Percentiles rank a stretch among this genome's conserved stretches.
phyloP scores from a whole-genome alignment of 1,140 invertebrate genomes.

The Sitodiplosis mosellana region DNA sequence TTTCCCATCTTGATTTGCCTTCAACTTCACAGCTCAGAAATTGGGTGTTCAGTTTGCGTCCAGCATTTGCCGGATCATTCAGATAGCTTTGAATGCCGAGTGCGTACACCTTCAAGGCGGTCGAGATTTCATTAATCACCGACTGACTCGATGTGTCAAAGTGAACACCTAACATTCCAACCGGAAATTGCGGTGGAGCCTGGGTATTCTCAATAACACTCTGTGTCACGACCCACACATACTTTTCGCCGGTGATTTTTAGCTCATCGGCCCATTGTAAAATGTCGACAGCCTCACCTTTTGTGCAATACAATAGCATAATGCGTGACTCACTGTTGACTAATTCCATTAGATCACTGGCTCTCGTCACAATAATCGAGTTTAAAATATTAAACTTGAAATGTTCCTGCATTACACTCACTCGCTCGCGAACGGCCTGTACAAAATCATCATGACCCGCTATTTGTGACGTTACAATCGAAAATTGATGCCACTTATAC shows the following conservation, averaged over 20 bases:
- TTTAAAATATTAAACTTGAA: slow-evolving; percentile 81
- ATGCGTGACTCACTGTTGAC: slow-evolving; percentile 83
- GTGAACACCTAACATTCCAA: slow-evolving; percentile 85
- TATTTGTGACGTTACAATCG: slow-evolving; percentile 80
- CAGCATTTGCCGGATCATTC: slow-evolving; percentile 46
- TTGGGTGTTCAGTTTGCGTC: slow-evolving; percentile 52
- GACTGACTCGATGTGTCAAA: slow-evolving; percentile 71
- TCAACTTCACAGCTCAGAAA: slow-evolving; percentile 37
- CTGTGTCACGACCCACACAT: slow-evolving; percentile 94
- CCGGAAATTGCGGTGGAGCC: slow-evolving; percentile 66
- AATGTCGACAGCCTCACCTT: slow-evolving; percentile 71
- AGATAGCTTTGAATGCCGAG: slow-evolving; percentile 76
- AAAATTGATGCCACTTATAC: slow-evolving; percentile 94
- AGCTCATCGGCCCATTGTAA: slow-evolving; percentile 59
- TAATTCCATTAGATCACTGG: slow-evolving; percentile 46
- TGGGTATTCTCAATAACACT: slow-evolving; percentile 67
- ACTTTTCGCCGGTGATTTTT: slow-evolving; percentile 82
- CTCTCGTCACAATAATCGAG: slow-evolving; percentile 56
- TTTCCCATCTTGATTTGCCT: slow-evolving; percentile 23
- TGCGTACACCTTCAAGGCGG: slow-evolving; percentile 76
- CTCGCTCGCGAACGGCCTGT: slow-evolving; percentile 71
- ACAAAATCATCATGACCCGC: slow-evolving; percentile 90
- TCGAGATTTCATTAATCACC: slow-evolving; percentile 68
- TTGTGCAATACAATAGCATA: slow-evolving; percentile 80
- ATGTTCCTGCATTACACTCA: slow-evolving; percentile 63